Conservation (phyloP, 2,797 vertebrate species). For the Cichlasoma orientale region DNA sequence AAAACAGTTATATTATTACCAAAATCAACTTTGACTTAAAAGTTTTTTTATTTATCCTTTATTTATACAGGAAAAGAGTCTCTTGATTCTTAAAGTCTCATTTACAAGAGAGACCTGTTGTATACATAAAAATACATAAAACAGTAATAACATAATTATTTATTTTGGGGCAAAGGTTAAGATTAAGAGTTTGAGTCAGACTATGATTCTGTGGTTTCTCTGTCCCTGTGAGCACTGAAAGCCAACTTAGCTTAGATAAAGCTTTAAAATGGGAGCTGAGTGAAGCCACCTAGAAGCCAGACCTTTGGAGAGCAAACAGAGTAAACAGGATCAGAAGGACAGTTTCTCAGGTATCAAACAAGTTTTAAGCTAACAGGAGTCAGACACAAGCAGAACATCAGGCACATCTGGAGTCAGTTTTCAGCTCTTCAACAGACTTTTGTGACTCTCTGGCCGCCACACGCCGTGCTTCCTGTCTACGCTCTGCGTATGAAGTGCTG, state of each 20-base stretch:
- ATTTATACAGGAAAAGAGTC: too few relatives aligned
- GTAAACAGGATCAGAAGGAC: background rate
- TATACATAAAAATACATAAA: too few relatives aligned
- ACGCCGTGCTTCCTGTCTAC: background rate
- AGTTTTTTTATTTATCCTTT: too few relatives aligned
- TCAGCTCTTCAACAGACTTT: rapidly evolving
- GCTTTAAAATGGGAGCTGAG: background rate
- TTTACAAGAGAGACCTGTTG: too few relatives aligned
- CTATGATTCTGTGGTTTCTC: too few relatives aligned
- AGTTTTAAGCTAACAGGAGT: background rate
- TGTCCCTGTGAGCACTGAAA: background rate
- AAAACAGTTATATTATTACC: background rate
- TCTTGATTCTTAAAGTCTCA: too few relatives aligned
- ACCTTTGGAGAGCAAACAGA: background rate
- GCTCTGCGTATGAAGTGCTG: conserved; percentile 53
- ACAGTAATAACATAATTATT: too few relatives aligned
- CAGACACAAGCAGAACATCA: background rate
- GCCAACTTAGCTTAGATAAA: rapidly evolving
- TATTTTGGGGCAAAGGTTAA: too few relatives aligned
- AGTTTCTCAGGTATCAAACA: background rate
- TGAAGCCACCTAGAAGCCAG: too few relatives aligned
- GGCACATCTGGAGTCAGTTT: background rate
- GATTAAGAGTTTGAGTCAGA: too few relatives aligned
- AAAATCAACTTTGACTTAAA: background rate
- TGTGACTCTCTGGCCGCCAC: rapidly evolving